phyloP scores from a whole-genome alignment of 2,113 vertebrate genomes.

The Sterna hirundo region DNA sequence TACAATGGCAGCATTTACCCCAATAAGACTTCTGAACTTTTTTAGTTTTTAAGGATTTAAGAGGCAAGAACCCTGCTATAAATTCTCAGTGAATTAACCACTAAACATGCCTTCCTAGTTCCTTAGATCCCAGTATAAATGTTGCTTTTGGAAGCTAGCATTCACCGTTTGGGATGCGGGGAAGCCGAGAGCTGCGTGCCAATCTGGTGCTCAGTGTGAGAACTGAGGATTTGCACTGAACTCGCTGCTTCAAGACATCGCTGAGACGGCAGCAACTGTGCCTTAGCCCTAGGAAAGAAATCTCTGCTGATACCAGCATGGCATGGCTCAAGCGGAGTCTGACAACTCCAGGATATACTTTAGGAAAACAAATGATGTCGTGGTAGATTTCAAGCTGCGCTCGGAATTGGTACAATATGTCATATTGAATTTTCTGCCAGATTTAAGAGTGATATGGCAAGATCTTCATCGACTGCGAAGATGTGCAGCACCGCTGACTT shows the following conservation, averaged over 20 bases:
- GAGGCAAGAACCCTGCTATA: background rate
- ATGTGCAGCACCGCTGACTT: background rate
- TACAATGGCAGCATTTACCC: background rate
- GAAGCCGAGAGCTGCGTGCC: background rate
- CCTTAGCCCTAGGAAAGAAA: slow-evolving; percentile 4
- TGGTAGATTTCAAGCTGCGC: background rate
- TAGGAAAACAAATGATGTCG: background rate
- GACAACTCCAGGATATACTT: background rate
- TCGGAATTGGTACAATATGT: slow-evolving; percentile 5
- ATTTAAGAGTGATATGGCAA: background rate
- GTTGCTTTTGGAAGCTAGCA: background rate
- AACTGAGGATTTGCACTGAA: background rate
- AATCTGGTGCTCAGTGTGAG: background rate
- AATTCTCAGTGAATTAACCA: background rate
- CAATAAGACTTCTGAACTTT: background rate
- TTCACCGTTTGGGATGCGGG: rapidly evolving
- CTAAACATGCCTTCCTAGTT: background rate
- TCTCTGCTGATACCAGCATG: background rate
- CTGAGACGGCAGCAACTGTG: background rate
- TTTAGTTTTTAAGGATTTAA: background rate
- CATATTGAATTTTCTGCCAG: slow-evolving; percentile 27
- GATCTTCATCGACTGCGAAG: background rate
- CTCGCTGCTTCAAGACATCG: background rate
- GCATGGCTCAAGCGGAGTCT: background rate
- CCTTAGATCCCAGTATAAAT: background rate